These are phyloP conservation scores for Bombus balteatus DNA, from an alignment of 1,140 invertebrate species.

Conservation along the genomic window DNA sequence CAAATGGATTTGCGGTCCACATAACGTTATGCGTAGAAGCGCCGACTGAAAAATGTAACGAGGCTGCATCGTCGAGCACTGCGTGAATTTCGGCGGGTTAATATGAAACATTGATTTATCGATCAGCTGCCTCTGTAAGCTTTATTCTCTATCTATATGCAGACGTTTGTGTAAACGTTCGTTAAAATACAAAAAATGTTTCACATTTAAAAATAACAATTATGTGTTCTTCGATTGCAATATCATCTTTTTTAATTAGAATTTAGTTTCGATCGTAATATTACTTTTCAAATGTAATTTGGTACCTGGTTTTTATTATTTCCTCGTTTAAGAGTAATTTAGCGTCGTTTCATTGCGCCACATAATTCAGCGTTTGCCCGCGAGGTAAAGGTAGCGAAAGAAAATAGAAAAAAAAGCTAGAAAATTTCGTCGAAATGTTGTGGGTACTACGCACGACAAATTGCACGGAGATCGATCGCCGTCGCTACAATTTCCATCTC, in stretches of 20 bases:
- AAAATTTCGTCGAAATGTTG: neutral
- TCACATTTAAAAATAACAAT: neutral
- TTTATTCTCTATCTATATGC: neutral
- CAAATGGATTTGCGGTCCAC: slow-evolving; percentile 59
- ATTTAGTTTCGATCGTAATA: neutral
- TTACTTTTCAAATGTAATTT: neutral
- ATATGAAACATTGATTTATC: slow-evolving; percentile 22
- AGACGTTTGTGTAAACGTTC: neutral
- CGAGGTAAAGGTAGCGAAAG: neutral
- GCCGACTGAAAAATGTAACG: slow-evolving; percentile 21
- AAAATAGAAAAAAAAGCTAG: no score
- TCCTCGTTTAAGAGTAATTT: no score
- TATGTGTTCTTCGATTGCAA: neutral
- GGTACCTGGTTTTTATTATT: no score
- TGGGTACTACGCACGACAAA: slow-evolving; percentile 2
- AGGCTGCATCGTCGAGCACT: neutral
- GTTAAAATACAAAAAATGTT: neutral
- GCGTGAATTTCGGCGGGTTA: neutral
- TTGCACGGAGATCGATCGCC: slow-evolving; percentile 8
- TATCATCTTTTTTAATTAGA: neutral
- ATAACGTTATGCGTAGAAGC: slow-evolving; percentile 47
- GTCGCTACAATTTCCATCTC: slow-evolving; percentile 19
- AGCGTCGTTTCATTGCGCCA: no score
- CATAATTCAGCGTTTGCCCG: neutral
- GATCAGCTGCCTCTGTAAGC: neutral